phyloP scores from a whole-genome alignment of 2,888 invertebrate genomes.

The Drosophila flavopinicola region DNA sequence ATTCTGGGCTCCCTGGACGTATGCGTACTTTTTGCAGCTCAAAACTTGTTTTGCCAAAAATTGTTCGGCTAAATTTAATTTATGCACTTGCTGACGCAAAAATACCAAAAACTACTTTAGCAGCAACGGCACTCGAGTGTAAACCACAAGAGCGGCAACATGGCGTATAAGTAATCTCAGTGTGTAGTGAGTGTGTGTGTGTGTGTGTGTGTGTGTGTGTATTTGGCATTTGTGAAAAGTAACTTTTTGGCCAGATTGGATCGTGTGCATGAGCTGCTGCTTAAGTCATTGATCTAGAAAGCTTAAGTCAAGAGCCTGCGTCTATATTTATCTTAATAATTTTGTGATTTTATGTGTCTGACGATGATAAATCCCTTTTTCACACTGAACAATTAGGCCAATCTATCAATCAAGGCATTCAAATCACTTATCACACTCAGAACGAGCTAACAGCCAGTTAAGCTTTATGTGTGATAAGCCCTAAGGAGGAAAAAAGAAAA shows the following conservation, averaged over 20 bases:
- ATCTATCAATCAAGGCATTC: conserved; percentile 38
- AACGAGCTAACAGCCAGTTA: conserved; percentile 15
- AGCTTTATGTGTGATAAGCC: not conserved
- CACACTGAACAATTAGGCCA: conserved; percentile 31
- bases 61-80: conserved; percentile 59
- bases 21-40: conserved; percentile 30
- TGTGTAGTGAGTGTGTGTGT: conserved; percentile 1
- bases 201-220: conserved; percentile 4
- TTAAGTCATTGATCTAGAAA: conserved; percentile 26
- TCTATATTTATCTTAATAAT: conserved; percentile 35
- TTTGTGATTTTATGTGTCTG: conserved; percentile 3
- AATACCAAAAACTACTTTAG: conserved; percentile 40
- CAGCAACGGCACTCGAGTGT: conserved; percentile 38
- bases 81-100: conserved; percentile 54
- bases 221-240: conserved; percentile 47
- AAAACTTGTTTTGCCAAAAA: conserved; percentile 49
- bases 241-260: conserved; percentile 36
- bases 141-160: conserved; percentile 42
- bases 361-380: conserved; percentile 30
- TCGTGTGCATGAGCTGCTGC: conserved; percentile 11
- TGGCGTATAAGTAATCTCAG: conserved; percentile 48
- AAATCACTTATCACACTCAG: conserved; percentile 32
- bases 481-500: not conserved
- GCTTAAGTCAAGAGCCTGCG: conserved; percentile 15
- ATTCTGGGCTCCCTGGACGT: conserved; percentile 27